phyloP scores from a whole-genome alignment of 2,113 vertebrate genomes.

The Hemiprocne comata region DNA sequence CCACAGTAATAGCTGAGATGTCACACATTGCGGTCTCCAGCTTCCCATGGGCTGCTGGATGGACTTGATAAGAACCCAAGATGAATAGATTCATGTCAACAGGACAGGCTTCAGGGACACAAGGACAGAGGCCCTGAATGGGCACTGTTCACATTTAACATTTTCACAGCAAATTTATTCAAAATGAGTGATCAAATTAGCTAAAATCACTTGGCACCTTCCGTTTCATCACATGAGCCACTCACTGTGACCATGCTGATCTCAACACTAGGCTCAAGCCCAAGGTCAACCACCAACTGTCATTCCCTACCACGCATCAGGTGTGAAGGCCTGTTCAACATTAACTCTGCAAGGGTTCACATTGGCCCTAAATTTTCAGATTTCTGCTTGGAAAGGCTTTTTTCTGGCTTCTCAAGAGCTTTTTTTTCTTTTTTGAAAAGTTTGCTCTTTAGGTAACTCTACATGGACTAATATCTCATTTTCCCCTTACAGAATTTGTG shows the following conservation, averaged over 20 bases:
- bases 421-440: neutral
- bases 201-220: neutral
- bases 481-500: neutral
- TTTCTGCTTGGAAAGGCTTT: neutral
- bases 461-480: neutral
- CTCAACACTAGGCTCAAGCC: neutral
- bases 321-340: neutral
- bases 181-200: neutral
- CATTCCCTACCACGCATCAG: neutral
- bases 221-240: neutral
- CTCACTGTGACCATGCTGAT: neutral
- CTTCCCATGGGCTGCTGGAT: neutral
- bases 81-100: neutral
- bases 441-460: neutral
- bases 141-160: neutral
- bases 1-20: neutral
- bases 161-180: conserved; percentile 31
- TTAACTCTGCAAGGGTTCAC: neutral
- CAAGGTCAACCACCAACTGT: neutral
- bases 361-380: neutral
- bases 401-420: neutral
- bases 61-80: neutral
- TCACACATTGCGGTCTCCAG: neutral
- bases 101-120: neutral
- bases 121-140: neutral